Conservation (phyloP, 1,140 invertebrate genomes). For the Hyphantria cunea region DNA sequence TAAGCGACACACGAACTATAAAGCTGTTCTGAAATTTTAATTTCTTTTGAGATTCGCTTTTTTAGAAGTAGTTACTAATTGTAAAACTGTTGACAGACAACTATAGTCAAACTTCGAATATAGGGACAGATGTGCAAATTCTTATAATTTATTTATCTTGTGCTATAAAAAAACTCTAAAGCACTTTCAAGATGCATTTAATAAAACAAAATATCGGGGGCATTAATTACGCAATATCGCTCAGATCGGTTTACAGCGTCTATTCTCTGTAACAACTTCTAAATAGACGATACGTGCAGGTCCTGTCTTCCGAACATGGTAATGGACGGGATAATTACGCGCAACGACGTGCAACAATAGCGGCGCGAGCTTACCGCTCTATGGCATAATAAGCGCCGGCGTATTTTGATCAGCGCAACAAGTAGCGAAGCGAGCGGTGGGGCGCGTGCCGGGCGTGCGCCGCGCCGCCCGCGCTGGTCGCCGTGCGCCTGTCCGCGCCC, state of each 20-base stretch:
- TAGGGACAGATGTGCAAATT: too few species aligned
- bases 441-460: conserved; percentile 63
- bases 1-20: neutral
- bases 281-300: conserved; percentile 67
- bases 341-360: conserved; percentile 79
- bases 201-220: conserved; percentile 48
- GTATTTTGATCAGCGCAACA: conserved; percentile 76
- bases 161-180: too few species aligned
- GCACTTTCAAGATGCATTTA: conserved; percentile 20
- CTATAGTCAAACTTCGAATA: too few species aligned
- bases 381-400: conserved; percentile 78
- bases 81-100: too few species aligned
- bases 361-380: conserved; percentile 72
- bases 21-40: conserved; percentile 1
- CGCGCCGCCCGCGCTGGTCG: conserved; percentile 52
- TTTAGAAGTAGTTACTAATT: neutral
- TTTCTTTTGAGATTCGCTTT: neutral
- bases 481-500: conserved; percentile 45
- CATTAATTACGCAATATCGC: conserved; percentile 57
- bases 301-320: conserved; percentile 73
- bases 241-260: conserved; percentile 58
- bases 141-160: too few species aligned
- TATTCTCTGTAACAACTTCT: conserved; percentile 70
- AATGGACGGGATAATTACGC: conserved; percentile 79
- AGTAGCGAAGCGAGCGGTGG: conserved; percentile 53